Evolutionary conservation across 2,888 invertebrate genomes (phyloP), one percentile per base, ranked within the genome.

Genomic region (Stomorhina lunata): DNA sequence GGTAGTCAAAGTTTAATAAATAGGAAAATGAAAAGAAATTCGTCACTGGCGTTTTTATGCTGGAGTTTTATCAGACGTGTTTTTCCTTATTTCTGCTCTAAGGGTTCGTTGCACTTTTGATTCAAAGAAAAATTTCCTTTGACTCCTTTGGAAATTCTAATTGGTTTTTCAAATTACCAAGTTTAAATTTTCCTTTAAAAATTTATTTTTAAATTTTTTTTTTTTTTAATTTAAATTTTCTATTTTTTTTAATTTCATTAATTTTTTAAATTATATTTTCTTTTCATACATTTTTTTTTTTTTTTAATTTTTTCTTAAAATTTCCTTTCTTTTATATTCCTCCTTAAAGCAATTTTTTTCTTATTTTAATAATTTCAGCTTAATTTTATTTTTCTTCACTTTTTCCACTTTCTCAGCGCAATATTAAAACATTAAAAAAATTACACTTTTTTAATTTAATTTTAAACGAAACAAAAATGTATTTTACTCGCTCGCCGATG

Each of bases 81-180:
- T 40, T 72, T 63, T 25, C 15, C 7, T 15, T 25, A 48, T 34
- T 48, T 12, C 34, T 53, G 25, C 69, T 53, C 4, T 43, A 71
- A 78, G 69, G 75, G 84, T 81, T 84, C 84, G 81, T 83, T 84
- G 84, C 84, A 84, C 84, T 84, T 59, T 48, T 48, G 17, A 55
- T 72, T 53, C 37, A 48, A 48, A 34, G 32, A 40, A 40, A 65
- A n/a, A 29, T 32, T 53, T 57, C 5, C 4, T 43, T 25, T n/a
- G 37, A 63, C 10, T 37, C 50, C 34, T 68, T 20, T 48, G 27
- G 27, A 53, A 40, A 50, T 43, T 53, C 29, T 65, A 61, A 72
- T 53, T 61, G 34, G 57, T 17, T 37, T 48, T 45, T n/a, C n/a
- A 9, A 27, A 37, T 48, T 48, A 22, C 27, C 29, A 9, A 29